Base-by-base conservation (phyloP, 2,888 invertebrate genomes). In the Papilio elwesi region DNA sequence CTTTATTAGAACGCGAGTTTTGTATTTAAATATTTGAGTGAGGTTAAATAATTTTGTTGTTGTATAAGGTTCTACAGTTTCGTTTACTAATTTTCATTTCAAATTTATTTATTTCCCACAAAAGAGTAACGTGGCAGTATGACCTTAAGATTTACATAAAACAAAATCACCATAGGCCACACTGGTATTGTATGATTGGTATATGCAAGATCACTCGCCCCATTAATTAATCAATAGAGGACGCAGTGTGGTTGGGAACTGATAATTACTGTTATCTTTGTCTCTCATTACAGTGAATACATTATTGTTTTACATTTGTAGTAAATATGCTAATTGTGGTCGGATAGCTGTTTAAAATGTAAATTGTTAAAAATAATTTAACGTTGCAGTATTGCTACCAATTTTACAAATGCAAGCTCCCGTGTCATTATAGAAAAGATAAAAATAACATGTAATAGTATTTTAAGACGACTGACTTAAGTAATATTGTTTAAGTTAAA, bases 301-400 rank as follows among this genome's bases (percentile, higher is more conserved):
- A 16, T 16, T 15, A 53, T 53, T 36, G 36, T 57, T 57, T 57
- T 57, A 57, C 26, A 57, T 57, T 26, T 36, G 36, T 36, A 57
- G 13, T 55, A 55, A 57, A 57, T 36, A 36, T 26, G 12, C 7
- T 57, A 57, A 57, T 10, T 15, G 53, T 26, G 6, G 36, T 57
- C 36, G 36, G 13, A 12, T 11, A 57, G 13, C 36, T 57, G 13
- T 36, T 57, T 57, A 57, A 57, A 57, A 10, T 36, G 57, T 57
- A 57, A 57, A 53, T 53, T 15, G 53, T 15, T 26, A 26, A 26
- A 26, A 53, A 16, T 16, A 16, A 53, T 7, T 53, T 53, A 53
- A 53, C 16, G 8, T 49, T 12, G 13, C 13, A 49, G 49, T 26
- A 26, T 36, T 57, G 55, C 36, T 57, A 8, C 26, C 6, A 7